These are phyloP conservation scores for Myotis planiceps DNA, from an alignment of 2,797 vertebrate genomes.

Conservation along the genomic window DNA sequence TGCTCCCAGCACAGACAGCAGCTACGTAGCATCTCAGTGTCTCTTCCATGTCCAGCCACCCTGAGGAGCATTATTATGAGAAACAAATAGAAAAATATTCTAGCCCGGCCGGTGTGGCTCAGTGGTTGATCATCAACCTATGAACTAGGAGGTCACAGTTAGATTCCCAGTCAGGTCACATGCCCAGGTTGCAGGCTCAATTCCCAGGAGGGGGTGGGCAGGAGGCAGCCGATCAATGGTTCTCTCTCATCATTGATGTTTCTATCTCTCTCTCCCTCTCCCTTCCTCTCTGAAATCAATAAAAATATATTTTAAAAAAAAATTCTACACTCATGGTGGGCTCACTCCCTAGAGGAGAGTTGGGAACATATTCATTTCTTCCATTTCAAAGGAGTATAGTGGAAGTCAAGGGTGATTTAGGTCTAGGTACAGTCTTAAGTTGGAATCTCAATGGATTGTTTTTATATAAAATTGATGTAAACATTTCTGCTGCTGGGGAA, in stretches of 20 bases:
- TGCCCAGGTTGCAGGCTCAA: too few species aligned
- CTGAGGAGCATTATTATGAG: background rate
- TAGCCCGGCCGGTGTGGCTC: too few species aligned
- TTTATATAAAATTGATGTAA: slow-evolving; percentile 36
- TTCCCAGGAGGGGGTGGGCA: too few species aligned
- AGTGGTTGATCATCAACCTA: too few species aligned
- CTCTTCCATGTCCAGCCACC: rapidly evolving
- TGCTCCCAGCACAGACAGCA: background rate
- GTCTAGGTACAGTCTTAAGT: background rate
- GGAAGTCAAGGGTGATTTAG: background rate
- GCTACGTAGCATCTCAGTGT: rapidly evolving
- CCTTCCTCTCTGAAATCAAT: too few species aligned
- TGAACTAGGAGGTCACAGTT: too few species aligned
- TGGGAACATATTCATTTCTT: background rate
- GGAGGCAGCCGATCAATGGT: too few species aligned
- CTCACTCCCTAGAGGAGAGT: rapidly evolving
- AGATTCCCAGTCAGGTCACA: too few species aligned
- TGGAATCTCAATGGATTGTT: background rate
- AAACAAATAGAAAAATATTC: background rate
- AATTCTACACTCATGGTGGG: rapidly evolving
- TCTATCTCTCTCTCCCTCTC: too few species aligned
- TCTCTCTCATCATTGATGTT: too few species aligned
- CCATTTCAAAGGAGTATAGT: background rate
- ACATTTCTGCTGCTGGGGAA: background rate
- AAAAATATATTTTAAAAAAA: background rate